Conservation (phyloP, 2,797 vertebrate genomes). For the Acanthis flammea region DNA sequence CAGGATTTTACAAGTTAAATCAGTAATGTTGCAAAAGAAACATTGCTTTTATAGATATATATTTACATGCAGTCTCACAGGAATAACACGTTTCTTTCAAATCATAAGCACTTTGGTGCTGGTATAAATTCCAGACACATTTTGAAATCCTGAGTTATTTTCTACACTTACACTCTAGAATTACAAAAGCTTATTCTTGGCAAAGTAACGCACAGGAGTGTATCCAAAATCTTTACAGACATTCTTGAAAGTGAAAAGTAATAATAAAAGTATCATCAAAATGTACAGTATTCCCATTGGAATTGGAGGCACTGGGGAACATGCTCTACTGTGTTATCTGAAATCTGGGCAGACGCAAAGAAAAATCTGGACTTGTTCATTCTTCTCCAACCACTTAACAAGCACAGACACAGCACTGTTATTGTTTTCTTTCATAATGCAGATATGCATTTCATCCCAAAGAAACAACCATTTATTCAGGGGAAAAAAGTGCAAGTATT, state of each 20-base stretch:
- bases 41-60: background rate
- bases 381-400: background rate
- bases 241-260: background rate
- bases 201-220: accelerated
- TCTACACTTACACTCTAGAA: background rate
- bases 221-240: background rate
- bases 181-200: background rate
- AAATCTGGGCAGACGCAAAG: background rate
- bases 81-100: background rate
- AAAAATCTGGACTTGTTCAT: background rate
- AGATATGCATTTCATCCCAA: background rate
- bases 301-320: background rate
- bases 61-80: background rate
- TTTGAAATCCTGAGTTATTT: background rate
- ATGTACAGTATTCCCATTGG: background rate
- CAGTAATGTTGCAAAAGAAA: background rate
- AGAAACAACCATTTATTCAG: conserved; percentile 9
- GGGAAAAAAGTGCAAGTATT: background rate
- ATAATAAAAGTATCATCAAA: background rate
- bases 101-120: background rate
- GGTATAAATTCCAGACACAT: background rate
- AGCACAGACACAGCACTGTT: background rate
- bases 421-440: background rate
- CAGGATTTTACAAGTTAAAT: conserved; percentile 1
- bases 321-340: background rate